These are phyloP conservation scores for Arnoldichthys spilopterus DNA, from an alignment of 2,797 vertebrate species.

Conservation along the genomic window DNA sequence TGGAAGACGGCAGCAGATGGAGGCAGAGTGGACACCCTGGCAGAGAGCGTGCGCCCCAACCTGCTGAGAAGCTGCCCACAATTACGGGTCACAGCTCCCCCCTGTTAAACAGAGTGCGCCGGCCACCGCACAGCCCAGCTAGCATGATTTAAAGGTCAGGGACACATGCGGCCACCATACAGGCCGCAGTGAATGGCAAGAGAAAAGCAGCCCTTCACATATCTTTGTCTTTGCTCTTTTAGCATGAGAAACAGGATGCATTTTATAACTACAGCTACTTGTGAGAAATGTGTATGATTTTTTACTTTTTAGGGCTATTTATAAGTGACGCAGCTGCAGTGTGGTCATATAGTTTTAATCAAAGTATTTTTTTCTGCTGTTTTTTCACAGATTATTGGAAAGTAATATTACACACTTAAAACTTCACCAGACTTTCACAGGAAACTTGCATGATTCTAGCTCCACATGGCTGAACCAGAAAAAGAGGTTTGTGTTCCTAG, in stretches of 20 bases:
- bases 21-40: conserved; percentile 83
- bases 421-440: too few relatives aligned
- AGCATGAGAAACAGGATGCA: not conserved
- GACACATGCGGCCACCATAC: conserved; percentile 46
- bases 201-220: not conserved
- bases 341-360: too few relatives aligned
- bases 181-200: not conserved
- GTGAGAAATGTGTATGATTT: too few relatives aligned
- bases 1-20: conserved; percentile 91
- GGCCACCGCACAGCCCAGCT: conserved; percentile 73
- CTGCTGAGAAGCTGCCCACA: conserved; percentile 89
- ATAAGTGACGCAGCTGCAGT: too few relatives aligned
- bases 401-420: too few relatives aligned
- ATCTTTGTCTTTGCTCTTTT: not conserved
- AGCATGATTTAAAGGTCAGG: conserved; percentile 74
- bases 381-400: too few relatives aligned
- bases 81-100: conserved; percentile 89
- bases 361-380: too few relatives aligned
- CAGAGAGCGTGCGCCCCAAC: conserved; percentile 80
- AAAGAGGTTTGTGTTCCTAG: too few relatives aligned
- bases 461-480: too few relatives aligned
- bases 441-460: too few relatives aligned
- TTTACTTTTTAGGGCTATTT: too few relatives aligned
- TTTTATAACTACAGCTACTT: too few relatives aligned
- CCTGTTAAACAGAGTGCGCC: conserved; percentile 89